Percentiles rank a stretch among this genome's conserved stretches.
phyloP scores from a whole-genome alignment of 2,888 invertebrate genomes.

The Eupithecia inturbata region DNA sequence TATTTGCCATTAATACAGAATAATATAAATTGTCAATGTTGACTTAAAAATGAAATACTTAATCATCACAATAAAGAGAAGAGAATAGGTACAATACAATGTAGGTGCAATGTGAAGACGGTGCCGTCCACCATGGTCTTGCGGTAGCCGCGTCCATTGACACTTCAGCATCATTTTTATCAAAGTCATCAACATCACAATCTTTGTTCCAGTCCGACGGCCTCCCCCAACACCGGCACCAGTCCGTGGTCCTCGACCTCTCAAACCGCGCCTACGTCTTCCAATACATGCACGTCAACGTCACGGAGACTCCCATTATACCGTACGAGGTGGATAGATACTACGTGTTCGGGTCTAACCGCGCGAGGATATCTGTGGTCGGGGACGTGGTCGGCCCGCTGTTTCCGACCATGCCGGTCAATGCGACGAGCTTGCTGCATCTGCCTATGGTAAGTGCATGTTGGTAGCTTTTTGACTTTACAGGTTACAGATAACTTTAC shows the following conservation, averaged over 20 bases:
- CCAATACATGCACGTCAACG: constrained; percentile 97
- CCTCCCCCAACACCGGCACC: constrained; percentile 95
- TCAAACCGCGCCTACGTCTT: constrained; percentile 96
- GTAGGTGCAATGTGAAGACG: too few species aligned
- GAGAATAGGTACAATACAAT: too few species aligned
- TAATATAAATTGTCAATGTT: too few species aligned
- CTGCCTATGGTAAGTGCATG: constrained; percentile 89
- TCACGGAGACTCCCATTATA: constrained; percentile 96
- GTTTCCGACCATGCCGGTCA: constrained; percentile 96
- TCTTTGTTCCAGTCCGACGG: constrained; percentile 89
- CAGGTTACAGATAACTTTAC: too few species aligned
- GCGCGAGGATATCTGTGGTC: constrained; percentile 91
- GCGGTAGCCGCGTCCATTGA: not conserved
- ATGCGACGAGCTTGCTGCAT: constrained; percentile 91
- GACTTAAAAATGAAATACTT: too few species aligned
- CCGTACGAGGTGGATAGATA: constrained; percentile 93
- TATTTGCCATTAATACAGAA: too few species aligned
- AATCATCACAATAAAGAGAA: too few species aligned
- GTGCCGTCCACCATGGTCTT: not conserved
- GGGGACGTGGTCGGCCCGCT: constrained; percentile 97
- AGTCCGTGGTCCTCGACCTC: constrained; percentile 95
- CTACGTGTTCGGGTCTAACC: constrained; percentile 97
- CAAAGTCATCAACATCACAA: not conserved
- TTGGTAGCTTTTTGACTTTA: too few species aligned
- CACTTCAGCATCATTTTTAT: not conserved